Base-by-base conservation (phyloP, 2,888 invertebrate genomes). In the Lithophane ornitopus region DNA sequence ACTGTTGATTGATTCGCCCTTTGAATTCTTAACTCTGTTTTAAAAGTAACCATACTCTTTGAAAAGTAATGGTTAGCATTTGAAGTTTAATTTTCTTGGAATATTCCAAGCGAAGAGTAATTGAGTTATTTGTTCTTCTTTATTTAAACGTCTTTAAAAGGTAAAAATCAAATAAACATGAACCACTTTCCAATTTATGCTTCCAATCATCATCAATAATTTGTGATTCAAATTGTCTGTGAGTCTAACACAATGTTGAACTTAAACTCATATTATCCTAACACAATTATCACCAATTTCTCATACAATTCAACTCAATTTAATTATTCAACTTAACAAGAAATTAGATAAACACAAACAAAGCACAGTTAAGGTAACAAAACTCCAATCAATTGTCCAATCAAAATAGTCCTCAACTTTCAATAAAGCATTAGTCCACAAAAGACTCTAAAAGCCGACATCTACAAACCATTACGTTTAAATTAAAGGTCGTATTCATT, bases 1-100 rank as follows among this genome's bases (percentile, higher is more conserved):
- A 81, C 74, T 76, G 80, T 76, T 82, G 82, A 87, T 85, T 90
- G 91, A 90, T 89, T 90, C 84, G 82, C 85, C 76, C 75, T 87
- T 88, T 84, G 81, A 87, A 78, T 84, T 84, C 74, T 52, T 68
- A 58, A 74, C 82, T 77, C 34, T 44, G 39, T 83, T 83, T 75
- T 19, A 66, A 78, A 81, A 62, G 52, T 28, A 58, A 58, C 34
- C 22, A 67, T 56, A 79, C 70, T 54, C 65, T 39, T 67, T 75
- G 11, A 26, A 49, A 52, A 65, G 49, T 70, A 59, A 28, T 26
- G 61, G 66, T 67, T 44, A 19, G 1, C 54, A 44, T 76, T 84
- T 65, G 52, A 69, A 63, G 6, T 11, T 70, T 58, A 7, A 49
- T 68, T 77, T 71, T 69, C 22, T 0, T 34, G 28, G 41, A 41